Evolutionary conservation across 2,113 vertebrate species (phyloP).

Genomic region (Cromileptes altivelis): DNA sequence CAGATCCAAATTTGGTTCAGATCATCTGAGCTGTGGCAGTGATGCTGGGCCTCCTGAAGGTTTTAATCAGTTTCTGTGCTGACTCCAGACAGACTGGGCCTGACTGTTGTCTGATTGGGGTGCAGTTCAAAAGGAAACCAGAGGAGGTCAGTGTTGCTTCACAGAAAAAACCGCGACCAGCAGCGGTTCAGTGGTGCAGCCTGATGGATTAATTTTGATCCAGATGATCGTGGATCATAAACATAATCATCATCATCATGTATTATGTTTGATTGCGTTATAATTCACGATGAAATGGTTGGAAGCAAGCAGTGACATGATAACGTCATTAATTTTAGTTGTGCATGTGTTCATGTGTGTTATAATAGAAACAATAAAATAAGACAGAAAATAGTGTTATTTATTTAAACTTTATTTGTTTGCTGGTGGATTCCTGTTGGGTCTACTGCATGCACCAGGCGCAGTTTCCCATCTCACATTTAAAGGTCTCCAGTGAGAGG

Average conservation of each 20-base stretch:
- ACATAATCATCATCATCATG: not conserved
- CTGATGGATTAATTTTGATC: not conserved
- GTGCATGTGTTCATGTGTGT: not conserved
- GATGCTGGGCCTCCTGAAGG: not conserved
- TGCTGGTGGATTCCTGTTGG: not conserved
- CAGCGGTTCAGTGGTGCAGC: not conserved
- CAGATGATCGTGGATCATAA: not conserved
- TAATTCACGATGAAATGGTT: not conserved
- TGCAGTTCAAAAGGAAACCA: slow-evolving; percentile 28
- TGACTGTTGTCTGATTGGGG: not conserved
- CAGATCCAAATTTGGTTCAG: not conserved
- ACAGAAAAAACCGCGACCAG: not conserved
- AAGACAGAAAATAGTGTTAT: too few species aligned
- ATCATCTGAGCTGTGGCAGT: not conserved
- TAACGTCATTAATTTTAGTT: not conserved
- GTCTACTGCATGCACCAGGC: not conserved
- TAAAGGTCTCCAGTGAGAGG: not conserved
- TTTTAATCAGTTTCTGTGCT: not conserved
- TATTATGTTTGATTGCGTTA: not conserved
- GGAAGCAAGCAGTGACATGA: not conserved
- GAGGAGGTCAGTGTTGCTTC: slow-evolving; percentile 55
- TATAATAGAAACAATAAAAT: not conserved
- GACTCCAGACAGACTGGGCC: not conserved
- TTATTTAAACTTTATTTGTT: not conserved
- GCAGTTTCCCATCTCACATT: not conserved